Base-by-base conservation (phyloP, 1,140 invertebrate species). In the Cotesia glomerata region DNA sequence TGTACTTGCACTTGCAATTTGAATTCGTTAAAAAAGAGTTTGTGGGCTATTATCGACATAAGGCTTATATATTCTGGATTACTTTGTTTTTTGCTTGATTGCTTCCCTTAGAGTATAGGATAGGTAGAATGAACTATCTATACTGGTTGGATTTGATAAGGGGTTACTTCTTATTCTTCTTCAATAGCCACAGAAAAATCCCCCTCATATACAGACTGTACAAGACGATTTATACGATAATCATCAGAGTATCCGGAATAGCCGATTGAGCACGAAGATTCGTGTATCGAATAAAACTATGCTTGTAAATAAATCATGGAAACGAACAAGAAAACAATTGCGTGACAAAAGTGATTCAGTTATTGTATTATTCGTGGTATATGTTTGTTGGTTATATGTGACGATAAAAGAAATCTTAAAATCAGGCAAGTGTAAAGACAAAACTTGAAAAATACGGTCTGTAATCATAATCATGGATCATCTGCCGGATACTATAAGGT, bases 1-100 rank as follows among this genome's bases (percentile, higher is more conserved):
- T 81, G 39, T 3, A 81, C 78, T 79, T 80, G 39, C 39, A 81
- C 78, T 79, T 80, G 82, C 83, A 84, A 85, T 85, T 81, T 85
- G 83, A 83, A 84, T 85, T 81, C 79, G 64, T 73, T 71, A 54
- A 61, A 69, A 69, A 70, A 45, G 7, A 45, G 39, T 45, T 45
- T 45, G 39, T 45, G 8, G 7, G 11, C 39, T 45, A 45, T 45
- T 45, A 45, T 45, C 39, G 5, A 45, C 11, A 45, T 45, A 45
- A 45, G 39, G 7, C 39, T 45, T 45, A 45, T 45, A 45, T 45
- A 45, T 45, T 45, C 39, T 45, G 39, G 39, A 45, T 45, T 45
- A 45, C 39, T 45, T 7, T 7, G 39, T 45, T 45, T 45, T 39
- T 45, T 45, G 39, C 39, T 45, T 45, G 39, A 45, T 45, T 45